phyloP scores from a whole-genome alignment of 2,113 vertebrate species.

The Antennarius striatus region DNA sequence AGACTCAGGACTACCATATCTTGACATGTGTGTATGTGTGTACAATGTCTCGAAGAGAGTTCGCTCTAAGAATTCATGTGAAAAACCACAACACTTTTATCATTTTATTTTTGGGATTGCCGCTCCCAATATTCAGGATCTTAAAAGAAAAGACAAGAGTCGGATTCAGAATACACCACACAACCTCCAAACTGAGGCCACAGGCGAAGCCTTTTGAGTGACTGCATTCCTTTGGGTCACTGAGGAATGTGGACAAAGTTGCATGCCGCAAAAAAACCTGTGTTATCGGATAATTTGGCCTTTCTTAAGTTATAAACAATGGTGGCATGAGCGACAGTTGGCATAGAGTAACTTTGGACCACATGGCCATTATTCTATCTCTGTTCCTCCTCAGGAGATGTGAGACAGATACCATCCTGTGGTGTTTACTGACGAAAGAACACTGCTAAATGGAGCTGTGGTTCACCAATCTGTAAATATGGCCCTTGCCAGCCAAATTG shows the following conservation, averaged over 20 bases:
- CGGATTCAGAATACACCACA: conserved; percentile 57
- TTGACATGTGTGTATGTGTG: conserved; percentile 58
- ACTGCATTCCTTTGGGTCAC: conserved; percentile 67
- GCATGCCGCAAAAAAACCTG: conserved; percentile 59
- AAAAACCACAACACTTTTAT: conserved; percentile 55
- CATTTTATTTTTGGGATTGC: conserved; percentile 63
- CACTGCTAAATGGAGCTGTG: conserved; percentile 77
- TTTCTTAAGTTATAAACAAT: conserved; percentile 70
- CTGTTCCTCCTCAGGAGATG: conserved; percentile 67
- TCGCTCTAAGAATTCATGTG: conserved; percentile 41
- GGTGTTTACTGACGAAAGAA: conserved; percentile 73
- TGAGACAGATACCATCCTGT: conserved; percentile 63
- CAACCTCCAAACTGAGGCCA: conserved; percentile 63
- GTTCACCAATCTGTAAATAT: conserved; percentile 79
- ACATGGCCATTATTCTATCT: conserved; percentile 67
- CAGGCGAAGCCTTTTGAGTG: conserved; percentile 71
- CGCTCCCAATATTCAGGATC: conserved; percentile 47
- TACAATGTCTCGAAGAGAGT: conserved; percentile 17
- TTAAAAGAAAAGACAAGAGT: conserved; percentile 51
- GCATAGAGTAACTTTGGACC: conserved; percentile 50
- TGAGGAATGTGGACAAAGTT: conserved; percentile 69
- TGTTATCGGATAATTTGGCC: conserved; percentile 67
- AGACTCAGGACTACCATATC: conserved; percentile 48
- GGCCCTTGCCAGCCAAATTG: conserved; percentile 76
- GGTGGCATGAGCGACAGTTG: conserved; percentile 56